Evolutionary conservation across 2,113 vertebrate genomes (phyloP).

Genomic region (Onychorhynchus coronatus): DNA sequence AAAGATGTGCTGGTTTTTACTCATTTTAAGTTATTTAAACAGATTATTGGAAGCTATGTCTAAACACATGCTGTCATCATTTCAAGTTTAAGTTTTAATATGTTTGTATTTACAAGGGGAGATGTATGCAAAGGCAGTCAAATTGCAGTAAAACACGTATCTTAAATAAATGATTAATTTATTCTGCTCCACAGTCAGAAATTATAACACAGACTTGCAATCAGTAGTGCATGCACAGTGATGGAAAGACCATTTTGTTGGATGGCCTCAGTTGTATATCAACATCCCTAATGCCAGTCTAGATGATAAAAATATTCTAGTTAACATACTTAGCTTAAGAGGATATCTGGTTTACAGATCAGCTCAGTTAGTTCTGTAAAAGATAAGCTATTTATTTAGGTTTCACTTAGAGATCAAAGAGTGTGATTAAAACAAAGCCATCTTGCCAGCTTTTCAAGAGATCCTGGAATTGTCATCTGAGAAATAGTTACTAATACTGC

Average conservation of each 20-base stretch:
- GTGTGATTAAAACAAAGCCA: background rate
- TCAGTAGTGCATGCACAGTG: background rate
- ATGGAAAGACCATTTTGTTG: background rate
- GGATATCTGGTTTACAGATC: background rate
- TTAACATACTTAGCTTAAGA: background rate
- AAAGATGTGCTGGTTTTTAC: background rate
- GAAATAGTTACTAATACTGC: background rate
- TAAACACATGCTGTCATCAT: slow-evolving; percentile 13
- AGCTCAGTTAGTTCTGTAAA: background rate
- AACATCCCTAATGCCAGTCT: background rate
- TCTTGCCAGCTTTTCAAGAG: background rate
- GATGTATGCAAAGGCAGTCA: slow-evolving; percentile 1
- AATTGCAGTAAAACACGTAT: background rate
- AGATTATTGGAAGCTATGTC: background rate
- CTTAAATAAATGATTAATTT: slow-evolving; percentile 17
- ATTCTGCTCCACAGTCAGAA: background rate
- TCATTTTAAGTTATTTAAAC: background rate
- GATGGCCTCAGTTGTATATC: background rate
- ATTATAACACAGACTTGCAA: background rate
- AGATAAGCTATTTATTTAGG: background rate
- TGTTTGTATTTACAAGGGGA: background rate
- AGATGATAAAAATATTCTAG: background rate
- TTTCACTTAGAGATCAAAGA: background rate
- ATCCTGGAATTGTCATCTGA: background rate
- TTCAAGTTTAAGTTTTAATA: slow-evolving; percentile 24